Conservation (phyloP, 2,113 vertebrate genomes). For the Corythoichthys intestinalis region DNA sequence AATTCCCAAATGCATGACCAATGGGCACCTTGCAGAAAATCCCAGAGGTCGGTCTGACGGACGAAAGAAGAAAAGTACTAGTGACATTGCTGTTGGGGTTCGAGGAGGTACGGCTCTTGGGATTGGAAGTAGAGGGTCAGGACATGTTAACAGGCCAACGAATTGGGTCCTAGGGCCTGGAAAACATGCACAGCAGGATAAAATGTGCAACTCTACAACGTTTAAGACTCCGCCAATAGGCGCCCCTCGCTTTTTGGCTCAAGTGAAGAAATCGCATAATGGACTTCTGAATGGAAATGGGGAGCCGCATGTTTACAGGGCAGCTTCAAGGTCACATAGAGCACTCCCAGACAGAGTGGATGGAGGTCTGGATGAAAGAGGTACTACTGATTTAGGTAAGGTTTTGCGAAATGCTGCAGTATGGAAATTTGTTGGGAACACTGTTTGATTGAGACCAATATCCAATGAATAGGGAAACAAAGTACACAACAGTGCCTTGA, state of each 20-base stretch:
- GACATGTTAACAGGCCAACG: constrained; percentile 75
- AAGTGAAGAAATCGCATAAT: constrained; percentile 80
- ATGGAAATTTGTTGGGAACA: background rate
- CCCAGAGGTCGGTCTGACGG: constrained; percentile 75
- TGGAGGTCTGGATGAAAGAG: constrained; percentile 68
- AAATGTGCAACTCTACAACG: constrained; percentile 81
- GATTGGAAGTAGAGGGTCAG: constrained; percentile 35
- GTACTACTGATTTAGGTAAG: constrained; percentile 77
- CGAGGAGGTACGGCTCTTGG: constrained; percentile 41
- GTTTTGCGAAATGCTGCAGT: background rate
- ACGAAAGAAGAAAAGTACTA: constrained; percentile 83
- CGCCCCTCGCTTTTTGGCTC: constrained; percentile 83
- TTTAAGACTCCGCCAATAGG: constrained; percentile 83
- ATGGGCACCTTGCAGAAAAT: constrained; percentile 70
- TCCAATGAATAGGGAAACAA: background rate
- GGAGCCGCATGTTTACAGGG: constrained; percentile 78
- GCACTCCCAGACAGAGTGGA: constrained; percentile 70
- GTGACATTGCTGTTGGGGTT: constrained; percentile 58
- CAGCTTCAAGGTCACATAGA: constrained; percentile 76
- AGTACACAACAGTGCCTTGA: too few species aligned
- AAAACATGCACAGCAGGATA: constrained; percentile 76
- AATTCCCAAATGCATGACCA: constrained; percentile 71
- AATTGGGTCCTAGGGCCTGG: constrained; percentile 59
- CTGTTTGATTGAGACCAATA: background rate
- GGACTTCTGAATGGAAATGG: constrained; percentile 86